These are phyloP conservation scores for Polyploca ridens DNA, from an alignment of 2,888 invertebrate species.

Conservation along the genomic window DNA sequence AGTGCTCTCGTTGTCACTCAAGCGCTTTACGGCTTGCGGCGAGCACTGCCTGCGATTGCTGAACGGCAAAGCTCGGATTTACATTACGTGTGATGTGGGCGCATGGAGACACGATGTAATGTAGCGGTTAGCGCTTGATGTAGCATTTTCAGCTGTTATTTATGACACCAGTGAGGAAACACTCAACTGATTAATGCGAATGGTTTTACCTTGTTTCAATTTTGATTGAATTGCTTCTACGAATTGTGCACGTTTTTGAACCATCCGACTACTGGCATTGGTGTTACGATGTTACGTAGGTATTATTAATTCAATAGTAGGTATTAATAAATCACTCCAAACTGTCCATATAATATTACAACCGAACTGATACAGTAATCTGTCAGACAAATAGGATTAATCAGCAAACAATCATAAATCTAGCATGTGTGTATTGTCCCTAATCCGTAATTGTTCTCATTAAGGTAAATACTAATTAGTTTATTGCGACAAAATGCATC, in stretches of 20 bases:
- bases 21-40: slow-evolving; percentile 11
- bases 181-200: slow-evolving; percentile 11
- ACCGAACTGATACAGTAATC: not conserved
- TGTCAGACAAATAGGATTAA: not conserved
- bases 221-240: not conserved
- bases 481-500: not conserved
- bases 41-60: slow-evolving; percentile 17
- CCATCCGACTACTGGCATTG: not conserved
- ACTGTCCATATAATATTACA: not conserved
- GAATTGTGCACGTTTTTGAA: not conserved
- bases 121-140: slow-evolving; percentile 15
- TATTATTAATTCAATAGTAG: not conserved
- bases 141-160: slow-evolving; percentile 6
- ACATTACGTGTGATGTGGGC: slow-evolving; percentile 24
- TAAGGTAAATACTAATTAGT: not conserved
- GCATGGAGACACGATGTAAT: slow-evolving; percentile 11
- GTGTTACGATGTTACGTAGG: too few relatives aligned
- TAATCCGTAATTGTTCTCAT: not conserved
- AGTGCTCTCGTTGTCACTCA: slow-evolving; percentile 14
- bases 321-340: not conserved
- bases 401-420: not conserved
- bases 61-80: slow-evolving; percentile 34
- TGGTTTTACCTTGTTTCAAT: not conserved
- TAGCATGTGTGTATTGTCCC: not conserved
- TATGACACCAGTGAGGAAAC: slow-evolving; percentile 6